phyloP scores from a whole-genome alignment of 2,113 vertebrate genomes.

The Myrmophylax atrothorax region DNA sequence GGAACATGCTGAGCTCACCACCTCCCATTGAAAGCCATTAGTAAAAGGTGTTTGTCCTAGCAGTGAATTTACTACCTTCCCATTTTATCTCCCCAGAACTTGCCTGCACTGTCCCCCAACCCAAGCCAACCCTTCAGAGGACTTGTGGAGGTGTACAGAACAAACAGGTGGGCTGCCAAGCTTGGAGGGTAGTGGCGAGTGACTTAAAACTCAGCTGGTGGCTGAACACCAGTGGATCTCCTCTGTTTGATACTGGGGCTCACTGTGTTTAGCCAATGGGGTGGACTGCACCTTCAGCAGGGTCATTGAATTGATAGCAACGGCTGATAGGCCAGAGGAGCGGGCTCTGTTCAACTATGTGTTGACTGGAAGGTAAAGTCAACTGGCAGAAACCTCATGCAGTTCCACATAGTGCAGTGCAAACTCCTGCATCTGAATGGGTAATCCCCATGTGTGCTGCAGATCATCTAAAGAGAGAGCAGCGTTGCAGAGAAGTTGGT shows the following conservation, averaged over 20 bases:
- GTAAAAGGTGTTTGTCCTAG: neutral
- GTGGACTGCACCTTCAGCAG: neutral
- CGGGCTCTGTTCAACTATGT: neutral
- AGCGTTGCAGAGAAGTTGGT: neutral
- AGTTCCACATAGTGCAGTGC: neutral
- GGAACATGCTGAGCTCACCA: neutral
- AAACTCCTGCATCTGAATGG: neutral
- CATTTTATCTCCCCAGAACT: neutral
- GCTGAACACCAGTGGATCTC: neutral
- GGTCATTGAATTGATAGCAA: neutral
- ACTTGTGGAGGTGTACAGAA: accelerated
- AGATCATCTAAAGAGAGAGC: neutral
- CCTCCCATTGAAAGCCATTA: neutral
- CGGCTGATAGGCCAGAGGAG: neutral
- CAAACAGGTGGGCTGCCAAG: accelerated
- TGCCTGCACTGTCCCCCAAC: neutral
- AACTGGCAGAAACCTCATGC: neutral
- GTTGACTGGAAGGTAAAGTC: neutral
- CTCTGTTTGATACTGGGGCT: neutral
- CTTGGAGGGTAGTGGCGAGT: neutral
- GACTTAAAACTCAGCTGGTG: neutral
- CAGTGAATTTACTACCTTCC: neutral
- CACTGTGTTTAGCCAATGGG: accelerated
- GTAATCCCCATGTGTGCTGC: accelerated
- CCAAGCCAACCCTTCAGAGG: neutral